Evolutionary conservation across 2,797 vertebrate species (phyloP).

Genomic region (Ctenochaetus hawaiiensis): DNA sequence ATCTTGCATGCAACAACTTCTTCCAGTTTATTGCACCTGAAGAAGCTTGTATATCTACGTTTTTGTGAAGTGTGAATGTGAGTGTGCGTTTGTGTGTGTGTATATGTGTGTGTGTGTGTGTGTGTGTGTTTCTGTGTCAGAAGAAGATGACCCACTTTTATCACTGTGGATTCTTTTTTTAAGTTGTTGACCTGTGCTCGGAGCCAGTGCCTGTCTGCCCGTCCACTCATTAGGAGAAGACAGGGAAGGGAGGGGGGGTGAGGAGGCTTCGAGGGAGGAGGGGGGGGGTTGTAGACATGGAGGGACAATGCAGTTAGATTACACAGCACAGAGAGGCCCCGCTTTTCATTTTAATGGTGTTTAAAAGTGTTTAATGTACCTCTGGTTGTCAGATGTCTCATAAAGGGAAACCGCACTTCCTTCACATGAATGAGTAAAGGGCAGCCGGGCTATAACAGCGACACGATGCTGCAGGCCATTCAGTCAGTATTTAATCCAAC

Average conservation of each 20-base stretch:
- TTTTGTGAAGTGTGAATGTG: constrained; percentile 1
- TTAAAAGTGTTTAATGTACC: constrained; percentile 19
- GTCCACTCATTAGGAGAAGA: constrained; percentile 58
- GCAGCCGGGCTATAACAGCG: constrained; percentile 43
- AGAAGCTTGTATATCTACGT: neutral
- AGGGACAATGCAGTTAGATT: constrained; percentile 48
- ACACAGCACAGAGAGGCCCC: constrained; percentile 17
- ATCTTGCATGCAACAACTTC: neutral
- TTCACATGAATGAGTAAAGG: constrained; percentile 37
- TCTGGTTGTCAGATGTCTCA: constrained; percentile 30
- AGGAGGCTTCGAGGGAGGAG: neutral
- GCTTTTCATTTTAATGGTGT: constrained; percentile 17
- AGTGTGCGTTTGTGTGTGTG: constrained; percentile 34
- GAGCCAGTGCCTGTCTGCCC: constrained; percentile 70
- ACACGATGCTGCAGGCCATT: neutral
- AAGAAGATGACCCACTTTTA: constrained; percentile 80
- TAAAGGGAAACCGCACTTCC: constrained; percentile 22
- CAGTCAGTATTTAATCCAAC: constrained; percentile 52
- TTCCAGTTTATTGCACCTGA: neutral
- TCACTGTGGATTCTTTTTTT: constrained; percentile 67
- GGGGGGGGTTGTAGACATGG: constrained; percentile 5
- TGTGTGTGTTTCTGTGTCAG: constrained; percentile 44
- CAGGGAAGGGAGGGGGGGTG: neutral
- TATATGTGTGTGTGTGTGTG: constrained; percentile 30
- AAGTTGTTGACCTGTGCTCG: constrained; percentile 72